These are phyloP conservation scores for Eristalis pertinax DNA, from an alignment of 2,888 invertebrate species.

Conservation along the genomic window DNA sequence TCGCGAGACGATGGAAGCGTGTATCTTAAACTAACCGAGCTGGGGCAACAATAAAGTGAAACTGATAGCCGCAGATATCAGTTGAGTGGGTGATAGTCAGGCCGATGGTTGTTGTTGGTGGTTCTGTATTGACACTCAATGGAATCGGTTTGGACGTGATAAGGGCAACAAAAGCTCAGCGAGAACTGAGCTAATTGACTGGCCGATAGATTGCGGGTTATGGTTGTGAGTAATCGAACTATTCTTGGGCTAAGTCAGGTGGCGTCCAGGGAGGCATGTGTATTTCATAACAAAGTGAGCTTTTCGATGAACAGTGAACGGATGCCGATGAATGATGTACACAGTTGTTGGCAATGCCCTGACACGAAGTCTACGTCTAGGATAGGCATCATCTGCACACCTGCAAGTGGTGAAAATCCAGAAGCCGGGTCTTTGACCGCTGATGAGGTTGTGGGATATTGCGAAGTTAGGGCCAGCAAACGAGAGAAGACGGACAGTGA, in stretches of 20 bases:
- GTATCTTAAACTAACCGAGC: slow-evolving; percentile 8
- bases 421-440: no score
- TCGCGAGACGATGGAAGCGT: background rate
- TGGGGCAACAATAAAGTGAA: slow-evolving; percentile 34
- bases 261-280: background rate
- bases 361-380: no score
- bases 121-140: slow-evolving; percentile 1
- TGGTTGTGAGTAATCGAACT: background rate
- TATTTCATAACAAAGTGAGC: background rate
- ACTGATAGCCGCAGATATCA: slow-evolving; percentile 59
- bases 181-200: background rate
- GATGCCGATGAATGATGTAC: no score
- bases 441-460: no score
- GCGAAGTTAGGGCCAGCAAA: no score
- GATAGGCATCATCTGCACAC: no score
- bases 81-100: slow-evolving; percentile 38
- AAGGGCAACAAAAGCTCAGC: slow-evolving; percentile 33
- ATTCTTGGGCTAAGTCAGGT: background rate
- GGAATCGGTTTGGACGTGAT: slow-evolving; percentile 39
- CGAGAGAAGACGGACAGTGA: no score
- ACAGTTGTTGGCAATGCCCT: no score
- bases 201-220: slow-evolving; percentile 3
- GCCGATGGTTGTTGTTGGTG: background rate
- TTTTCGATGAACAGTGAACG: no score
- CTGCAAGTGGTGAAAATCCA: no score